phyloP scores from a whole-genome alignment of 2,888 invertebrate species.

The Scelioninae gen. 1 region DNA sequence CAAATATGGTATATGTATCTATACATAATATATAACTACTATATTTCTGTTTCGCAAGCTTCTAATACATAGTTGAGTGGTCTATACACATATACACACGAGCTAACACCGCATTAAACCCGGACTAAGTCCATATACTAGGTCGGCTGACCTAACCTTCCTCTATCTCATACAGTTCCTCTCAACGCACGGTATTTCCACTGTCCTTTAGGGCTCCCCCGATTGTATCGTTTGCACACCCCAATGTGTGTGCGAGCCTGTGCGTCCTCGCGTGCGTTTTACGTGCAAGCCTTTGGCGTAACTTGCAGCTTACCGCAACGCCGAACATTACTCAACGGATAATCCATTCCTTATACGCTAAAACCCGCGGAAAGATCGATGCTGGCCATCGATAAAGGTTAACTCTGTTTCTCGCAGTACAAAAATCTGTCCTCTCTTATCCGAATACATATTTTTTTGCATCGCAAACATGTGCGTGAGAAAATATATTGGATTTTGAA shows the following conservation, averaged over 20 bases:
- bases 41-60: conserved; percentile 69
- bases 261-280: conserved; percentile 68
- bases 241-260: conserved; percentile 58
- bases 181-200: conserved; percentile 47
- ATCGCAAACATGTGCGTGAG: too few relatives aligned
- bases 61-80: conserved; percentile 82
- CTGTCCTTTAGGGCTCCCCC: conserved; percentile 58
- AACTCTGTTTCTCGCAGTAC: conserved; percentile 23
- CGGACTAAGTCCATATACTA: conserved; percentile 77
- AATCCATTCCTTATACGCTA: conserved; percentile 80
- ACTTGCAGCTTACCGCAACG: conserved; percentile 75
- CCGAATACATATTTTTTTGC: too few relatives aligned
- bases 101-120: conserved; percentile 79
- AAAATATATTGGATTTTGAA: too few relatives aligned
- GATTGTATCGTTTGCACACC: conserved; percentile 58
- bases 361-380: conserved; percentile 77
- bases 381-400: conserved; percentile 73
- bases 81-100: conserved; percentile 80
- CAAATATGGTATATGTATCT: not conserved
- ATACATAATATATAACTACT: conserved; percentile 1
- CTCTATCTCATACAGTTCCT: conserved; percentile 52
- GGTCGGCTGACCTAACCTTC: conserved; percentile 72
- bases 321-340: conserved; percentile 80
- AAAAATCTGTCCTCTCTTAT: conserved; percentile 12
- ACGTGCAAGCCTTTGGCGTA: conserved; percentile 69